phyloP scores from a whole-genome alignment of 1,140 invertebrate genomes.

The Gonatopus flavifemur region DNA sequence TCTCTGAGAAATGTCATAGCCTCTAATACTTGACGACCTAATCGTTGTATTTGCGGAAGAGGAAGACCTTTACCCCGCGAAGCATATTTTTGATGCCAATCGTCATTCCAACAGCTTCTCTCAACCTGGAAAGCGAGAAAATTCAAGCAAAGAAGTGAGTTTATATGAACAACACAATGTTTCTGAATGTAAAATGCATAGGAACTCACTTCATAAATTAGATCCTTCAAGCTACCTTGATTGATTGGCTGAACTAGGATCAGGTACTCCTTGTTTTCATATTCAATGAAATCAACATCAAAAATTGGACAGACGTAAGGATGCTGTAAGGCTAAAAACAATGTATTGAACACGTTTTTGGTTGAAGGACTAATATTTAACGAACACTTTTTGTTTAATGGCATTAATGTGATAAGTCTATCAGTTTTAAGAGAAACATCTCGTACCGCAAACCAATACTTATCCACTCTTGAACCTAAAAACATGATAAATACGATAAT shows the following conservation, averaged over 20 bases:
- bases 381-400: conserved; percentile 63
- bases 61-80: conserved; percentile 69
- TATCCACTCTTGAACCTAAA: conserved; percentile 75
- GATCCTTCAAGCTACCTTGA: conserved; percentile 83
- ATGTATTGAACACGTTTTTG: conserved; percentile 71
- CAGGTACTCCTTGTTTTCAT: conserved; percentile 61
- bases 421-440: conserved; percentile 81
- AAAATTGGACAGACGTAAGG: conserved; percentile 89
- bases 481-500: conserved; percentile 10
- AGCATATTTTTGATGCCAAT: conserved; percentile 72
- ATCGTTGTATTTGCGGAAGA: conserved; percentile 76
- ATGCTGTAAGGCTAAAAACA: conserved; percentile 85
- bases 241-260: conserved; percentile 81
- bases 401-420: conserved; percentile 77
- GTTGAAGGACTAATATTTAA: conserved; percentile 57
- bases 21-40: conserved; percentile 86
- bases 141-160: too few species aligned
- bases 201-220: conserved; percentile 77
- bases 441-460: conserved; percentile 86
- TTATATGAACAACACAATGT: too few species aligned
- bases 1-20: conserved; percentile 84
- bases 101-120: conserved; percentile 67
- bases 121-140: conserved; percentile 46
- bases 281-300: conserved; percentile 72
- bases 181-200: not conserved